Conservation (phyloP, 1,140 invertebrate genomes). For the Rhopalosiphum maidis region DNA sequence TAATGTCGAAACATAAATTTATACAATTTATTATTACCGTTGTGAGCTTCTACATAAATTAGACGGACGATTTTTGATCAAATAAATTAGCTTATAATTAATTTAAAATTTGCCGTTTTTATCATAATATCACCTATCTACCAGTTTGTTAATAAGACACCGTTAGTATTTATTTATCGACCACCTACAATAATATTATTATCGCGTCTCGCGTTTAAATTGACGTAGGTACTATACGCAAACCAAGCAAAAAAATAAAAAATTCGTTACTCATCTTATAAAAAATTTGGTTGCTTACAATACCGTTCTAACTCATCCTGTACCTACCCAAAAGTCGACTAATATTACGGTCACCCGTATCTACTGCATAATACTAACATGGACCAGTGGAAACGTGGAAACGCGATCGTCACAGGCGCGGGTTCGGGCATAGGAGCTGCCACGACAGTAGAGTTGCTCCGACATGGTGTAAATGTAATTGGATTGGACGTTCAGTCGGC, state of each 20-base stretch:
- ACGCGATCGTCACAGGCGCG: slow-evolving; percentile 72
- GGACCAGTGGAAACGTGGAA: slow-evolving; percentile 67
- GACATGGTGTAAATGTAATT: slow-evolving; percentile 69
- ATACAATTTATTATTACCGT: too few species aligned
- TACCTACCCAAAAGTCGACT: background rate
- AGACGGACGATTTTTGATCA: background rate
- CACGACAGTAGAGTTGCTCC: slow-evolving; percentile 64
- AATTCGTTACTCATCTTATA: background rate
- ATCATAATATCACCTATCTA: background rate
- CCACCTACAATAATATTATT: too few species aligned
- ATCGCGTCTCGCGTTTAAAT: background rate
- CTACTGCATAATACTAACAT: slow-evolving; percentile 51
- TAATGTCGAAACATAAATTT: background rate
- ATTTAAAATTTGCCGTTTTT: background rate
- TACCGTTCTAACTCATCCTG: background rate
- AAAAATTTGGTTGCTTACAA: background rate
- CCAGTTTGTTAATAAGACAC: background rate
- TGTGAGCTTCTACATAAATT: too few species aligned
- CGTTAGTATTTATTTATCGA: background rate
- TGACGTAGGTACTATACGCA: background rate
- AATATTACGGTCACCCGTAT: background rate
- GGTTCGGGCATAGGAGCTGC: slow-evolving; percentile 71
- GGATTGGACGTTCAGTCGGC: slow-evolving; percentile 68
- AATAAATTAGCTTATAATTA: background rate
- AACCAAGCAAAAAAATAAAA: background rate